Conservation (phyloP, 2,888 invertebrate species). For the Amphipoea lucens region DNA sequence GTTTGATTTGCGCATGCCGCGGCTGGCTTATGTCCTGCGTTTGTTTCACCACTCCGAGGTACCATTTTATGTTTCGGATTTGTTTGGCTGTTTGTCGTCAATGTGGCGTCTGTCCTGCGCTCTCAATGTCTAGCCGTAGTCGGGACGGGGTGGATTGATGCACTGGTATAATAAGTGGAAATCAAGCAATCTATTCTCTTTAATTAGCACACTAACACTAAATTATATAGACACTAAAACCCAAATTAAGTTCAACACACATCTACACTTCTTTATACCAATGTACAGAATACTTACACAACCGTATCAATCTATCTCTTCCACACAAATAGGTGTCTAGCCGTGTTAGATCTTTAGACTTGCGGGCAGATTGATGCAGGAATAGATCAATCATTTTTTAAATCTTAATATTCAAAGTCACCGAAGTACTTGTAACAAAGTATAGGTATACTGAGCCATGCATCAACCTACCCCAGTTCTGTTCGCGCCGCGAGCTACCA, state of each 20-base stretch:
- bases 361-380: conserved; percentile 81
- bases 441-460: conserved; percentile 55
- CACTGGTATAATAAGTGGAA: conserved; percentile 66
- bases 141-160: conserved; percentile 85
- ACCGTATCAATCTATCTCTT: conserved; percentile 83
- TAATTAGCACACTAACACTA: conserved; percentile 56
- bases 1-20: conserved; percentile 89
- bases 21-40: conserved; percentile 89
- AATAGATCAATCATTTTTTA: conserved; percentile 32
- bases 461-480: conserved; percentile 81
- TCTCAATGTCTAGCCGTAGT: conserved; percentile 83
- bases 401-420: conserved; percentile 1
- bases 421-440: conserved; percentile 25
- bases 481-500: conserved; percentile 72
- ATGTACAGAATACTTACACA: conserved; percentile 66
- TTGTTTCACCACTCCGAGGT: conserved; percentile 87
- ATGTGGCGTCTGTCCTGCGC: conserved; percentile 85
- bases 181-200: conserved; percentile 29
- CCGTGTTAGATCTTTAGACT: conserved; percentile 75
- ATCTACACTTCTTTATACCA: conserved; percentile 63
- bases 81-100: conserved; percentile 87
- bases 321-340: conserved; percentile 75
- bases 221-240: conserved; percentile 48
- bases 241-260: conserved; percentile 40
- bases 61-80: conserved; percentile 84